Base-by-base conservation (phyloP, 2,113 vertebrate species). In the Etia nguti region DNA sequence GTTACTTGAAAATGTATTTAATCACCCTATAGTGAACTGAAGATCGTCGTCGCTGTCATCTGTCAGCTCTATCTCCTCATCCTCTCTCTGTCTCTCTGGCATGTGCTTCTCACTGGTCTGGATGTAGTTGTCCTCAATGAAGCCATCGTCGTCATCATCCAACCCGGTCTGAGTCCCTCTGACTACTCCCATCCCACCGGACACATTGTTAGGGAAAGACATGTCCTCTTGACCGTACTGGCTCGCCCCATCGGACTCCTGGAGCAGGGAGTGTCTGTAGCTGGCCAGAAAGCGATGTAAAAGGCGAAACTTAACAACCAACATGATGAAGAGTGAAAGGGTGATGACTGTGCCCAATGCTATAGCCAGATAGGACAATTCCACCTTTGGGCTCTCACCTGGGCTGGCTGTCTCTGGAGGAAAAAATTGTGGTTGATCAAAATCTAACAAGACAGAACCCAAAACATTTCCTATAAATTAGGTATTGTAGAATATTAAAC, bases 41-140 rank as follows among this genome's bases (percentile, higher is more conserved):
- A 96, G 75, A 16, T 96, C 95, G n/a, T 96, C 96, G 4, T 96
- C 95, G 0, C 93, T 95, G 56, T 97, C 96, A 9, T 8, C 90
- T 7, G 93, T 88, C 15, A 82, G 94, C 1, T 95, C 95, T 7
- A 36, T 38, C 29, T 80, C 85, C 7, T 54, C 80, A 20, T 54
- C 86, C 70, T 86, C 73, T 13, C 36, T 81, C 52, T 91, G 90
- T 36, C 86, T 88, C 6, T 96, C 89, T 10, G 93, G 96, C 6
- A 92, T 90, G 68, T 94, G 91, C 16, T 95, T 96, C 83, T 96
- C 96, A 0, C 95, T 96, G 43, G 97, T 93, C 92, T 98, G 97
- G 91, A 99, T 99, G 75, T 99, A 99, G 95, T 99, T 99, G 86
- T 99, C 98, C 93, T 99, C 98, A 0, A 99, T 99, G 95, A 98